phyloP scores from a whole-genome alignment of 2,113 vertebrate species.

The Cavia porcellus region DNA sequence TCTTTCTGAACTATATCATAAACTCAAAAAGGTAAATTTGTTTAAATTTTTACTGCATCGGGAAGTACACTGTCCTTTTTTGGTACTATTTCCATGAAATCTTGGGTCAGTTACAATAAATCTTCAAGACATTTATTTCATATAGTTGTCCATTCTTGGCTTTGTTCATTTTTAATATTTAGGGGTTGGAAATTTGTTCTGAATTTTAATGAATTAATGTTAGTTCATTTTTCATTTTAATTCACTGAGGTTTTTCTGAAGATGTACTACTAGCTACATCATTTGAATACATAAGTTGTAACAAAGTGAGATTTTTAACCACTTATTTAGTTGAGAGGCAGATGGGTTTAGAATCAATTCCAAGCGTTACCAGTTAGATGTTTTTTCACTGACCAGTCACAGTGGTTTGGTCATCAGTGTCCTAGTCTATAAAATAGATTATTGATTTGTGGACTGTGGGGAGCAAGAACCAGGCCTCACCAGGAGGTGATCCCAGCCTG shows the following conservation, averaged over 20 bases:
- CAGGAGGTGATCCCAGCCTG: too few species aligned
- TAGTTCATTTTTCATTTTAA: background rate
- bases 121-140: background rate
- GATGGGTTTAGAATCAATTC: background rate
- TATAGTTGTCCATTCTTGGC: background rate
- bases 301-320: background rate
- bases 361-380: background rate
- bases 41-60: background rate
- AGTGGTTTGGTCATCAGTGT: background rate
- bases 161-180: background rate
- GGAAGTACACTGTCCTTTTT: background rate
- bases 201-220: background rate
- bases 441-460: too few species aligned
- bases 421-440: background rate
- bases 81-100: background rate
- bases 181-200: background rate
- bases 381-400: background rate
- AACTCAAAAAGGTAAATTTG: slow-evolving; percentile 23
- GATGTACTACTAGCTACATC: background rate
- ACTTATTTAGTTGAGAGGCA: background rate
- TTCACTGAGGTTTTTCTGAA: background rate
- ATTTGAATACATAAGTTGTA: slow-evolving; percentile 4
- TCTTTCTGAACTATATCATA: slow-evolving; percentile 7
- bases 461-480: too few species aligned
- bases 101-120: background rate